Base-by-base conservation (phyloP, 2,888 invertebrate genomes). In the Capitulum mitella region DNA sequence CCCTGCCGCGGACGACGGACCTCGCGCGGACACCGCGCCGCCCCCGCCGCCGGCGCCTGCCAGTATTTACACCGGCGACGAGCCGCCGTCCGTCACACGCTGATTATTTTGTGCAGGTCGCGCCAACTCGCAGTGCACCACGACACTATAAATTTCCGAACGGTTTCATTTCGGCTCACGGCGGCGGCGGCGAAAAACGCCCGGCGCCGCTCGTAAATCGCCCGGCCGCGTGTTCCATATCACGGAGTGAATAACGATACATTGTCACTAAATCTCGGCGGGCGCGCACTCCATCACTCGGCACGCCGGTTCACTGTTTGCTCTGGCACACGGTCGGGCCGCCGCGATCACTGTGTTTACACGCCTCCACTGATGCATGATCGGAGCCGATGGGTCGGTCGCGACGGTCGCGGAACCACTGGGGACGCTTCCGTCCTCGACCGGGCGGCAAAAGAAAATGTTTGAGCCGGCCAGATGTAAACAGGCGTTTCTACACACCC, bases 391-490 rank as follows among this genome's bases (percentile, higher is more conserved):
- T 58, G 29, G 26, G 16, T 19, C 12, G 70, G 70, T 70, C 70
- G 40, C 70, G 26, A 37, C 70, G 26, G 70, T 70, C 26, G 8
- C 70, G 19, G 70, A 40, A 70, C 70, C 70, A 70, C 70, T 70
- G 70, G 26, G 22, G 70, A 37, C 22, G 70, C 70, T 70, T 70
- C 70, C 70, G 70, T 70, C 70, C 40, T 37, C 70, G 26, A 26
- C 70, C 37, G 26, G 26, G 10, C 40, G 37, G 37, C 37, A 37
- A 70, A 70, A 70, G 70, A 70, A 70, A 70, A 70, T 70, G 70
- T 70, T 70, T 70, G 70, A 70, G 70, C 12, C 70, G 70, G 22
- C 70, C 70, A 70, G 70, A 70, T 70, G 70, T 70, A 70, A 70
- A 70, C 70, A 70, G 70, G 70, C 8, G 70, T 70, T 34, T 22